Conservation (phyloP, 1,140 invertebrate genomes). For the Caenorhabditis remanei region DNA sequence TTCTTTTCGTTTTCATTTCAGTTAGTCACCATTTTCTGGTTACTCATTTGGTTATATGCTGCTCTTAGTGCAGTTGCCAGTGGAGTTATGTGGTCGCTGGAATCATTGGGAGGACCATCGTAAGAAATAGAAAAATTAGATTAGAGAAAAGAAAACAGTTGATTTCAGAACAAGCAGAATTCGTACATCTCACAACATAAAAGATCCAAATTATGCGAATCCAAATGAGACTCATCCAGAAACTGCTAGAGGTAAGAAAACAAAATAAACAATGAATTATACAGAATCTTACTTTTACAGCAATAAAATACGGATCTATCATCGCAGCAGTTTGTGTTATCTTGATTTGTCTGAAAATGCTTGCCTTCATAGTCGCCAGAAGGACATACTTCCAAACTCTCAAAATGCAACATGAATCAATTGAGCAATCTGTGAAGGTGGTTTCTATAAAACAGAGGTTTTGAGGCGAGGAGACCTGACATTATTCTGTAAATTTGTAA, state of each 20-base stretch:
- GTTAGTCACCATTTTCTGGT: slow-evolving; percentile 57
- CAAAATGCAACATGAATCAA: slow-evolving; percentile 45
- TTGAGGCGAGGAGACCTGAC: slow-evolving; percentile 19
- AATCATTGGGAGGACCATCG: slow-evolving; percentile 59
- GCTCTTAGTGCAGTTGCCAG: slow-evolving; percentile 45
- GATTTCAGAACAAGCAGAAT: slow-evolving; percentile 45
- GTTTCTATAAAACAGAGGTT: slow-evolving; percentile 15
- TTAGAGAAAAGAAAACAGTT: too few relatives aligned
- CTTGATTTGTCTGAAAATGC: slow-evolving; percentile 54
- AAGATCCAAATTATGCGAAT: slow-evolving; percentile 28
- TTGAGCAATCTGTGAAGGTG: slow-evolving; percentile 40
- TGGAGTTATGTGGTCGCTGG: slow-evolving; percentile 55
- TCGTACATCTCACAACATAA: slow-evolving; percentile 29
- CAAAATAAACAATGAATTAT: background rate
- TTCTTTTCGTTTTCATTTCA: background rate
- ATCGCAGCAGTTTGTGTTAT: slow-evolving; percentile 49
- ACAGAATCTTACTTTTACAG: background rate
- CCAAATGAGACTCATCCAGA: slow-evolving; percentile 56
- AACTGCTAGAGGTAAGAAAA: slow-evolving; percentile 46
- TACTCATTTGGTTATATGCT: slow-evolving; percentile 57
- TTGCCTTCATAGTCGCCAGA: slow-evolving; percentile 55
- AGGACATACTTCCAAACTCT: slow-evolving; percentile 50
- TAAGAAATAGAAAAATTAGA: background rate
- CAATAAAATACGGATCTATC: slow-evolving; percentile 54
- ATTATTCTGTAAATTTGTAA: background rate